Evolutionary conservation across 2,797 vertebrate genomes (phyloP).

Genomic region (Sylvia borin): DNA sequence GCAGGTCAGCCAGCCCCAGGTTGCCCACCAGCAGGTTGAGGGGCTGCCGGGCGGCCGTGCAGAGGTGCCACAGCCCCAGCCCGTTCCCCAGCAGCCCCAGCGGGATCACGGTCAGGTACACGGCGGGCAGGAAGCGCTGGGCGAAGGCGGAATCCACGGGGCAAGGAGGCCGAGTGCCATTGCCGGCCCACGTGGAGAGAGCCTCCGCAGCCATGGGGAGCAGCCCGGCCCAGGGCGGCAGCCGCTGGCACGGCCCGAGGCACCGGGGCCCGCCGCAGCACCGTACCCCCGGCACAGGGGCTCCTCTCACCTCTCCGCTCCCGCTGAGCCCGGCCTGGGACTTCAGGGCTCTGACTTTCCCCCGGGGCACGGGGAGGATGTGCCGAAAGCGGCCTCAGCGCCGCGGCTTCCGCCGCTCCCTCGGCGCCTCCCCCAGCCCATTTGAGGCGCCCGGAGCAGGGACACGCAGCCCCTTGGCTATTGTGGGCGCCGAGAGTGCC

Average conservation of each 20-base stretch:
- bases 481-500: not conserved
- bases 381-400: not conserved
- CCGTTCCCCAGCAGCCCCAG: slow-evolving; percentile 76
- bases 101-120: slow-evolving; percentile 76
- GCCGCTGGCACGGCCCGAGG: fast-evolving
- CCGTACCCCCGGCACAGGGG: fast-evolving
- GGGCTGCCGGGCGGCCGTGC: not conserved
- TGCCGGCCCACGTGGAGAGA: not conserved
- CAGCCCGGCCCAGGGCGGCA: fast-evolving
- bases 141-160: slow-evolving; percentile 67
- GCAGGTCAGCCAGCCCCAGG: slow-evolving; percentile 81
- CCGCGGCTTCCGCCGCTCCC: not conserved
- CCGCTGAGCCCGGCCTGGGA: fast-evolving
- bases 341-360: fast-evolving
- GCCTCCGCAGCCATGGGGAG: not conserved
- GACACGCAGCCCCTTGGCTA: not conserved
- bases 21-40: slow-evolving; percentile 80
- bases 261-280: not conserved
- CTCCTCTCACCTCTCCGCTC: not conserved
- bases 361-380: not conserved
- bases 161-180: not conserved
- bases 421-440: not conserved
- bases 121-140: slow-evolving; percentile 72
- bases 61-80: slow-evolving; percentile 79
- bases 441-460: not conserved